Evolutionary conservation across 2,888 invertebrate genomes (phyloP).

Genomic region (Aporophyla nigra): DNA sequence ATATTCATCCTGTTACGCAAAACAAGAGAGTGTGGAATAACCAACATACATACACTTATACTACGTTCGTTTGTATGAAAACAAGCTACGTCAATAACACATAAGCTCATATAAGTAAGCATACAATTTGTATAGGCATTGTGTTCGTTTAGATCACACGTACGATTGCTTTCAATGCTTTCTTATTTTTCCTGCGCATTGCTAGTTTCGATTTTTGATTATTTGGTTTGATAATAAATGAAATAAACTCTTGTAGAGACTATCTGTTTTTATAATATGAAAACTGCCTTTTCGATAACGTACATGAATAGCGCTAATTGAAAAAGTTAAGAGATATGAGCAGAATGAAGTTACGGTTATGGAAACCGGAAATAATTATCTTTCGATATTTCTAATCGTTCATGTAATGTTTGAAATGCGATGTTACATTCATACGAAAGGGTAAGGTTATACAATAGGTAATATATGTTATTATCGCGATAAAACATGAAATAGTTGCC

Average conservation of each 20-base stretch:
- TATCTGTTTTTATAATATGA: constrained; percentile 6
- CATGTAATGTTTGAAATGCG: constrained; percentile 6
- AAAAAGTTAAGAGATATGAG: constrained; percentile 22
- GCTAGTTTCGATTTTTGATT: constrained; percentile 67
- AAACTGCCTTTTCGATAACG: constrained; percentile 3
- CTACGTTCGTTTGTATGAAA: constrained; percentile 73
- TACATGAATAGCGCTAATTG: not conserved
- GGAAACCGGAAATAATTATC: constrained; percentile 32
- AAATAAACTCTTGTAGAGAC: constrained; percentile 39
- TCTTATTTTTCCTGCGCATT: constrained; percentile 72
- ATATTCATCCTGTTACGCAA: constrained; percentile 77
- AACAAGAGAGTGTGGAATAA: constrained; percentile 76
- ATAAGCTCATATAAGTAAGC: constrained; percentile 70
- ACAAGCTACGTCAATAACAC: constrained; percentile 84
- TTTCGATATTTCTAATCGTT: constrained; percentile 6
- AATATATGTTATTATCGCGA: constrained; percentile 87
- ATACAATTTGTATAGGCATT: constrained; percentile 77
- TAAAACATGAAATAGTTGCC: constrained; percentile 91
- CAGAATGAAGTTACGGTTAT: constrained; percentile 14
- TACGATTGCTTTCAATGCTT: constrained; percentile 80
- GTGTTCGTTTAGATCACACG: constrained; percentile 83
- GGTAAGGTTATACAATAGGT: constrained; percentile 75
- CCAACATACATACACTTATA: constrained; percentile 70
- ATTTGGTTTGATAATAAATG: constrained; percentile 57
- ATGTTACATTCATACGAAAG: constrained; percentile 52